phyloP scores from a whole-genome alignment of 2,888 invertebrate species.

The Ecliptopera silaceata region DNA sequence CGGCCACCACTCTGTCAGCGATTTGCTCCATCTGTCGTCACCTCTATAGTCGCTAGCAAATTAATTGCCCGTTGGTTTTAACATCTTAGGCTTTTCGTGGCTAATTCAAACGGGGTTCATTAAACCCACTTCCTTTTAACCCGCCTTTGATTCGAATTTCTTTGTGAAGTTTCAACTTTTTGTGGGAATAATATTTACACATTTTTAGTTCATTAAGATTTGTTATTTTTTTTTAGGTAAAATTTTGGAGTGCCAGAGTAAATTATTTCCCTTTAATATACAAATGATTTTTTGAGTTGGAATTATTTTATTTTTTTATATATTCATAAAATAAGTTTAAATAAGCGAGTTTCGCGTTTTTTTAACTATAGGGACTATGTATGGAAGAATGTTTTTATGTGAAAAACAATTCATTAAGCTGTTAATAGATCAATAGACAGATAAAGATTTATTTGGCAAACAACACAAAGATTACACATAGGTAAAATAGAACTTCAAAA shows the following conservation, averaged over 20 bases:
- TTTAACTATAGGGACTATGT: too few species aligned
- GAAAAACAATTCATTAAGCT: too few species aligned
- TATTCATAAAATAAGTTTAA: too few species aligned
- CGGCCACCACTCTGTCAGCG: too few species aligned
- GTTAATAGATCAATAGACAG: too few species aligned
- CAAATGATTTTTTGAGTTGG: too few species aligned
- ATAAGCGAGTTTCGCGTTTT: too few species aligned
- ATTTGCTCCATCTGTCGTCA: neutral
- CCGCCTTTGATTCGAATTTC: conserved; percentile 28
- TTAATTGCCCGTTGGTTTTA: conserved; percentile 5
- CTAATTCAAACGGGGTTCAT: conserved; percentile 61
- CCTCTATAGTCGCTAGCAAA: neutral
- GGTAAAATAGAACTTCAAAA: too few species aligned
- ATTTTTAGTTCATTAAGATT: conserved; percentile 18
- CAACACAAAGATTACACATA: too few species aligned
- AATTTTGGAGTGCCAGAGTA: neutral
- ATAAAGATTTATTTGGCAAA: too few species aligned
- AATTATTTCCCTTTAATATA: neutral
- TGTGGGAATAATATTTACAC: conserved; percentile 21
- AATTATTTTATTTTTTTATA: too few species aligned
- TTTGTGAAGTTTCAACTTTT: conserved; percentile 26
- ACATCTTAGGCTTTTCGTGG: conserved; percentile 41
- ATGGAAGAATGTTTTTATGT: too few species aligned
- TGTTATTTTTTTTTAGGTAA: conserved; percentile 4
- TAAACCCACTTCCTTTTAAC: conserved; percentile 43